These are phyloP conservation scores for Drosophila dunni DNA, from an alignment of 1,140 invertebrate species.

Conservation along the genomic window DNA sequence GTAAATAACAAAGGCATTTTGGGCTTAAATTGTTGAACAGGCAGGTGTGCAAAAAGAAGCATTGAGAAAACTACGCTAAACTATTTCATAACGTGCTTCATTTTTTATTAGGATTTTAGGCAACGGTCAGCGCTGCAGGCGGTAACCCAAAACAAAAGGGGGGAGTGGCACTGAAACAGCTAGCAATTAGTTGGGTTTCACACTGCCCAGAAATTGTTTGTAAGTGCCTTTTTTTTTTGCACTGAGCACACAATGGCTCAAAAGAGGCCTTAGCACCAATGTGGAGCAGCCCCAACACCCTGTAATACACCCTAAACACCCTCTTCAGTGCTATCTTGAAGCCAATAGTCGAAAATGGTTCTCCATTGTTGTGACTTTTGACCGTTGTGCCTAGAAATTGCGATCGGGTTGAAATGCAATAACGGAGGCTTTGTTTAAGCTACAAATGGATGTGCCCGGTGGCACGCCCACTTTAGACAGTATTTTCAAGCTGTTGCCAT, in stretches of 20 bases:
- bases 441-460: conserved; percentile 17
- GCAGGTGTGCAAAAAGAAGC: conserved; percentile 39
- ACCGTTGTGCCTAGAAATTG: conserved; percentile 46
- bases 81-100: conserved; percentile 32
- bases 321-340: background rate
- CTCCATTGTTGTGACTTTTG: conserved; percentile 61
- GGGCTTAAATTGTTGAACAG: conserved; percentile 42
- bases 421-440: conserved; percentile 38
- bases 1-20: conserved; percentile 63
- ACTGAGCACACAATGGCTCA: background rate
- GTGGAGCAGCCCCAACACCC: background rate
- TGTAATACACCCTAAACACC: too few species aligned
- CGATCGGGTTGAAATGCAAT: conserved; percentile 17
- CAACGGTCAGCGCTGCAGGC: background rate
- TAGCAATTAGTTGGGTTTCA: conserved; percentile 57
- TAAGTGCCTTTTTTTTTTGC: conserved; percentile 11
- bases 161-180: background rate
- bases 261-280: background rate
- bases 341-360: conserved; percentile 31
- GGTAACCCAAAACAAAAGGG: background rate
- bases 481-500: conserved; percentile 3
- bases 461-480: background rate
- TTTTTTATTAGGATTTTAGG: conserved; percentile 1
- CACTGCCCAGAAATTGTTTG: conserved; percentile 34
- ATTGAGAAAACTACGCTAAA: conserved; percentile 34